Conservation (phyloP, 2,888 invertebrate genomes). For the Hydriomena furcata region DNA sequence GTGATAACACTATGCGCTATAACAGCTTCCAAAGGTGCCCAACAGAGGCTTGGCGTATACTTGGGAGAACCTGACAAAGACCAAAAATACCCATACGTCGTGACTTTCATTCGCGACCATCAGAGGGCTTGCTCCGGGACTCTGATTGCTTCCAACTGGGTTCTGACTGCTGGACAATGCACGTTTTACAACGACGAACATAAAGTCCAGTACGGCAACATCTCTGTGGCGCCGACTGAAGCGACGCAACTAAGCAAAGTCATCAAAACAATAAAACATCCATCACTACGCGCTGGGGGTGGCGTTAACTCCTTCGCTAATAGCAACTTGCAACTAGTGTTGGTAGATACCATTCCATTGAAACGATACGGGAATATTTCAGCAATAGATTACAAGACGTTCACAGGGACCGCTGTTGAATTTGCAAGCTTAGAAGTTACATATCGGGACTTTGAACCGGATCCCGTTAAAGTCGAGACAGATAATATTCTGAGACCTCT, state of each 20-base stretch:
- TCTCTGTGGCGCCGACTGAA: background rate
- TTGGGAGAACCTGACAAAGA: background rate
- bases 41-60: background rate
- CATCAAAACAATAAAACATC: background rate
- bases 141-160: constrained; percentile 24
- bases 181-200: background rate
- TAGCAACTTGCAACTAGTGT: constrained; percentile 1
- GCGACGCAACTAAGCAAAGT: background rate
- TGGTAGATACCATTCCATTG: background rate
- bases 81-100: constrained; percentile 4
- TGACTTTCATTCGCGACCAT: background rate
- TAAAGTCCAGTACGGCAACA: constrained; percentile 1
- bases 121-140: constrained; percentile 21
- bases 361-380: constrained; percentile 5
- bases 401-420: background rate
- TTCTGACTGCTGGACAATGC: constrained; percentile 19
- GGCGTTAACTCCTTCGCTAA: too few relatives aligned
- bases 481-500: background rate
- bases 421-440: background rate
- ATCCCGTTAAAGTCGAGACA: background rate
- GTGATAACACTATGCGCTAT: background rate
- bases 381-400: background rate
- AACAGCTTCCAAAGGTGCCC: background rate
- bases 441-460: background rate
- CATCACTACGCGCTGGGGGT: background rate